Evolutionary conservation across 2,797 vertebrate genomes (phyloP).

Genomic region (Pipistrellus pygmaeus): DNA sequence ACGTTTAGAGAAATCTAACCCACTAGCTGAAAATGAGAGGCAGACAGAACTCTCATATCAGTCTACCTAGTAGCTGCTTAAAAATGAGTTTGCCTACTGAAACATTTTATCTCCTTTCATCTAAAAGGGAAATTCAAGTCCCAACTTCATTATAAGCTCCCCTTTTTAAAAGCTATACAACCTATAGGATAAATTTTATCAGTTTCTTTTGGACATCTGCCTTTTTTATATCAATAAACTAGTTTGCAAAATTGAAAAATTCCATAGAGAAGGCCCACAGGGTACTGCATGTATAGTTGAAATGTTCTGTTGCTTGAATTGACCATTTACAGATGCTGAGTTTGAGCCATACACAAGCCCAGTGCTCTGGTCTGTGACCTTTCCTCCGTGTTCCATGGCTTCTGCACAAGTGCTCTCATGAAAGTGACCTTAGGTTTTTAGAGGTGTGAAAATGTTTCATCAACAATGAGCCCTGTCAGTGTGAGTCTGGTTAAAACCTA

Average conservation of each 20-base stretch:
- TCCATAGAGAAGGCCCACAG: background rate
- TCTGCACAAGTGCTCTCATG: background rate
- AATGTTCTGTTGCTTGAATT: background rate
- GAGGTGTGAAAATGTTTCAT: conserved; percentile 62
- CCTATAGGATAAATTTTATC: background rate
- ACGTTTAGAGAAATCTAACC: background rate
- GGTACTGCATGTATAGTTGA: background rate
- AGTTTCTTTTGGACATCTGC: background rate
- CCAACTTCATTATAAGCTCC: background rate
- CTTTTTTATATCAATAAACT: background rate
- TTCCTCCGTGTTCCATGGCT: background rate
- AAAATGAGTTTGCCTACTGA: background rate
- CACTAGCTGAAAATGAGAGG: background rate
- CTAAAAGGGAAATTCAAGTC: background rate
- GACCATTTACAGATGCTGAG: conserved; percentile 53
- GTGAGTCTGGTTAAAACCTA: conserved; percentile 27
- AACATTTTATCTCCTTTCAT: background rate
- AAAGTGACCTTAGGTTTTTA: conserved; percentile 2
- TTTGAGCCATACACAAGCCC: background rate
- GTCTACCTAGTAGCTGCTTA: background rate
- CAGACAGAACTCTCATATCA: background rate
- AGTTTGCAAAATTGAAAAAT: conserved; percentile 1
- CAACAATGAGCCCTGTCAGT: background rate
- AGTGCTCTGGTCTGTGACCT: background rate
- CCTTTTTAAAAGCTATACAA: background rate